Percentiles rank a stretch among this genome's conserved stretches.
phyloP scores from a whole-genome alignment of 1,140 invertebrate species.

The Muscidifurax raptorellus region DNA sequence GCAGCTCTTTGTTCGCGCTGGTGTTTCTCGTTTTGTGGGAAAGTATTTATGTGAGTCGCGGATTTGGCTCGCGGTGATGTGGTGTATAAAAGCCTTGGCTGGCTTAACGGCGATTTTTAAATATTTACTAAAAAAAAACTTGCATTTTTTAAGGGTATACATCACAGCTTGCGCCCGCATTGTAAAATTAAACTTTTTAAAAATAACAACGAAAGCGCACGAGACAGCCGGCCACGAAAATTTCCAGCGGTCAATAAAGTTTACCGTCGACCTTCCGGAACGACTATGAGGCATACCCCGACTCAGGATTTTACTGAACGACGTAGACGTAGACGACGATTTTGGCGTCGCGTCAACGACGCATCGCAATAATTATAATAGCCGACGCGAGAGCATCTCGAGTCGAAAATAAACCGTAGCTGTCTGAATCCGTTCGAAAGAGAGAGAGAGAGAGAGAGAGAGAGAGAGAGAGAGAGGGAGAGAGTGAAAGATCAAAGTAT shows the following conservation, averaged over 20 bases:
- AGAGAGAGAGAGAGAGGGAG: neutral
- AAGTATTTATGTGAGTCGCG: neutral
- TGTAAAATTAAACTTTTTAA: no score
- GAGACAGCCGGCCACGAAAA: neutral
- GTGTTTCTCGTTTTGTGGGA: neutral
- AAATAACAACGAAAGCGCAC: no score
- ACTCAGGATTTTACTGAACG: neutral
- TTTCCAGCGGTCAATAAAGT: neutral
- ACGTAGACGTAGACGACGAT: neutral
- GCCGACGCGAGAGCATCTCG: constrained; percentile 5
- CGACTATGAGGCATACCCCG: neutral
- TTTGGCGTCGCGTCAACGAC: constrained; percentile 38
- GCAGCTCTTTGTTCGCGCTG: constrained; percentile 4
- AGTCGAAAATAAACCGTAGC: constrained; percentile 43
- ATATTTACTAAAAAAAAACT: no score
- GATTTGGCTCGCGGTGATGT: neutral
- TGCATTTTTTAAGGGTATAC: no score
- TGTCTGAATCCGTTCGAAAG: neutral
- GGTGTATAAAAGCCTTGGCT: neutral
- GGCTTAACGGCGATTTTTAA: neutral
- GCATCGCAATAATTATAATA: constrained; percentile 39
- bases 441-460: constrained; percentile 5
- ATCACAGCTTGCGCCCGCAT: no score
- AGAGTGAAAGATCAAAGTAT: constrained; percentile 9
- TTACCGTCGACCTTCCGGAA: constrained; percentile 32